A percentile compares a stretch with the other conserved stretches of the same genome.
phyloP scores from a whole-genome alignment of 2,113 vertebrate species.

The Cebus imitator region DNA sequence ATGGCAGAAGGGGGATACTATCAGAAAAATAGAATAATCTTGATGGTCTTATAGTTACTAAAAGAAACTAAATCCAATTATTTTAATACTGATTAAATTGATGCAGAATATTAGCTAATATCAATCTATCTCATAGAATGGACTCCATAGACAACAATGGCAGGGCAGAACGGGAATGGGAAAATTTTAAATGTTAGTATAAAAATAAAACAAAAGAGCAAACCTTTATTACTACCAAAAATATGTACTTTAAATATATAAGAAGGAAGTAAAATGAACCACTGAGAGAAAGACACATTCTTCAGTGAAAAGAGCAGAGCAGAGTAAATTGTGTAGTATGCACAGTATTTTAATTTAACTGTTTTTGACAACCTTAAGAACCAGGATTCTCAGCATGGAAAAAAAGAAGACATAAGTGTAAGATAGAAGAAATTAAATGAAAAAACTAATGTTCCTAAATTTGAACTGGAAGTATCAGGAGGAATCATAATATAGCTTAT shows the following conservation, averaged over 20 bases:
- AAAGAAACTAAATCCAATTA: background rate
- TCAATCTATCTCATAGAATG: background rate
- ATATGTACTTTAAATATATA: background rate
- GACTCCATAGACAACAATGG: background rate
- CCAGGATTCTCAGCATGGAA: background rate
- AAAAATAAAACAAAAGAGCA: background rate
- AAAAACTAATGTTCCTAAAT: background rate
- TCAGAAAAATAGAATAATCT: background rate
- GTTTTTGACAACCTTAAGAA: background rate
- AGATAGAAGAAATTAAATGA: background rate
- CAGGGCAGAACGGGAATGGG: background rate
- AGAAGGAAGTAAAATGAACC: background rate
- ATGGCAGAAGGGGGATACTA: background rate
- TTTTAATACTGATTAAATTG: background rate
- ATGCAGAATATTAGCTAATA: background rate
- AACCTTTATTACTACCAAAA: background rate
- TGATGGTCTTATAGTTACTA: background rate
- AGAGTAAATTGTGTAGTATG: background rate
- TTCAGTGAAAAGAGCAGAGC: background rate
- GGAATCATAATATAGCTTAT: background rate
- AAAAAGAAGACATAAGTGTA: background rate
- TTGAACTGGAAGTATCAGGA: background rate
- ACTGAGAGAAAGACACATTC: background rate
- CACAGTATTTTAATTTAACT: background rate
- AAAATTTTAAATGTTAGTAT: background rate